These are phyloP conservation scores for Artibeus lituratus DNA, from an alignment of 2,797 vertebrate genomes.

Conservation along the genomic window DNA sequence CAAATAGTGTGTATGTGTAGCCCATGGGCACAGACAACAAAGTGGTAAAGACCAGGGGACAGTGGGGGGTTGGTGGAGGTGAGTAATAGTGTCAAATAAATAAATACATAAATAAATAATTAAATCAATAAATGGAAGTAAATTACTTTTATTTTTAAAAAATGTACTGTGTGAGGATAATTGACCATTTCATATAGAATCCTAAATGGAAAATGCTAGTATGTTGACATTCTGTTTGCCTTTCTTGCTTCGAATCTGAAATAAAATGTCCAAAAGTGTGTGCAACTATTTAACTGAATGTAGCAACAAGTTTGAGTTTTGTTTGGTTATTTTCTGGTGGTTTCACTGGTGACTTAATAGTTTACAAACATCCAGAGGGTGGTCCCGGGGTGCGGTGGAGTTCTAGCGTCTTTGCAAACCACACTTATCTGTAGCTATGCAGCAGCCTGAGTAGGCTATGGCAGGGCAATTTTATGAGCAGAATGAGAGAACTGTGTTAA, in stretches of 20 bases:
- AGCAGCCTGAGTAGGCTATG: neutral
- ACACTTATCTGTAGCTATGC: neutral
- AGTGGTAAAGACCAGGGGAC: neutral
- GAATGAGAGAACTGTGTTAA: neutral
- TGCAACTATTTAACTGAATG: neutral
- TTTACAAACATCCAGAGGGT: neutral
- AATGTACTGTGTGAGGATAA: neutral
- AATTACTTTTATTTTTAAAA: neutral
- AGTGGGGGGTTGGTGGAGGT: too few relatives aligned
- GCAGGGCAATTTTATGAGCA: neutral
- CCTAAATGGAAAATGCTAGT: neutral
- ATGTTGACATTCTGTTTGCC: neutral
- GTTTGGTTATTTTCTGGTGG: neutral
- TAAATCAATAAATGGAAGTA: neutral
- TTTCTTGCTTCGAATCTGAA: neutral
- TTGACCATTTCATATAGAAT: neutral
- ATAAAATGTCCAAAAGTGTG: neutral
- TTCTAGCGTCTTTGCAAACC: neutral
- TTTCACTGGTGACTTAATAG: neutral
- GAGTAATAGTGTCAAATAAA: neutral
- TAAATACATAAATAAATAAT: neutral
- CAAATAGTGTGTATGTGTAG: neutral
- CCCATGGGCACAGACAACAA: neutral
- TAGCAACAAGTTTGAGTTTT: neutral
- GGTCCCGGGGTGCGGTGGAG: neutral